A percentile compares a stretch with the other conserved stretches of the same genome.
Evolutionary conservation across 2,113 vertebrate species (phyloP).

Genomic region (Orientallactaga bullata): DNA sequence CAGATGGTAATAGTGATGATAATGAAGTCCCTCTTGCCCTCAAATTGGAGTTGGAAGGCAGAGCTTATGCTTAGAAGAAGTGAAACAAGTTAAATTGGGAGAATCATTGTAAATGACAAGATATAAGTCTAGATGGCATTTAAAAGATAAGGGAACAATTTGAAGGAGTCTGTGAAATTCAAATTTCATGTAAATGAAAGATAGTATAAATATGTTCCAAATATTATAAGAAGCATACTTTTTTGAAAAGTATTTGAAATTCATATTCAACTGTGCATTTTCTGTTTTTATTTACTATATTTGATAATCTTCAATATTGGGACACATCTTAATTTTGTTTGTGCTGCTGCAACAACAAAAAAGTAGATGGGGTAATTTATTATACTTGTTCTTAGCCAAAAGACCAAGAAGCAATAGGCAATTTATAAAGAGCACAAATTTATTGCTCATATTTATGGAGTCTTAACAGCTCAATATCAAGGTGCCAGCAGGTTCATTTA

Average conservation of each 20-base stretch:
- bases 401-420: too few species aligned
- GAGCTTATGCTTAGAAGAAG: background rate
- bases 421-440: background rate
- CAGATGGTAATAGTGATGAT: background rate
- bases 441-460: background rate
- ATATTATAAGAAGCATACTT: slow-evolving; percentile 20
- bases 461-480: background rate
- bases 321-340: background rate
- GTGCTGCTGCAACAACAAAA: background rate
- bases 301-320: background rate
- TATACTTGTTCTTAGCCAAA: background rate
- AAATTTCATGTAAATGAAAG: slow-evolving; percentile 40
- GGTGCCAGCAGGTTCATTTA: background rate
- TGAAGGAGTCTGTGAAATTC: slow-evolving; percentile 34
- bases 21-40: slow-evolving; percentile 15
- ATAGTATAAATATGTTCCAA: slow-evolving; percentile 1
- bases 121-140: slow-evolving; percentile 28
- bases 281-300: slow-evolving; percentile 43
- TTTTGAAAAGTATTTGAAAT: slow-evolving; percentile 41
- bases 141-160: background rate
- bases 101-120: slow-evolving; percentile 35
- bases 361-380: background rate
- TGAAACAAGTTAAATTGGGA: slow-evolving; percentile 25
- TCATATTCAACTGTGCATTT: background rate
- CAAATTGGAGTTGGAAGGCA: slow-evolving; percentile 56